Percentiles rank a stretch among this genome's conserved stretches.
These are phyloP conservation scores for Pseudochaenichthys georgianus DNA, from an alignment of 2,797 vertebrate genomes.

Conservation along the genomic window DNA sequence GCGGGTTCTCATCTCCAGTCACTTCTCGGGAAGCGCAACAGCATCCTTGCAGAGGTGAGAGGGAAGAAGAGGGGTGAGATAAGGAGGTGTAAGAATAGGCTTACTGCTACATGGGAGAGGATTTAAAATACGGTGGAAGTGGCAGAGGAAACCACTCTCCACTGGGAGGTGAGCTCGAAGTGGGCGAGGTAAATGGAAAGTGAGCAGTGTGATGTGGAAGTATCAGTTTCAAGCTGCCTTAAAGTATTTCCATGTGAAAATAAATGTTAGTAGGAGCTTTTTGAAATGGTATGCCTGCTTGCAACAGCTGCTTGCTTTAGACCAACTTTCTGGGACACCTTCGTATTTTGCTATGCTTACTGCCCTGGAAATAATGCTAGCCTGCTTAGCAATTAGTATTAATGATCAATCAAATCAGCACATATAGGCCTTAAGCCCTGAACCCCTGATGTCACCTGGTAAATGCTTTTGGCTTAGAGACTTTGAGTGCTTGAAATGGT, in stretches of 20 bases:
- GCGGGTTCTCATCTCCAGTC: no score
- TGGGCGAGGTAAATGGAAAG: neutral
- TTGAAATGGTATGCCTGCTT: neutral
- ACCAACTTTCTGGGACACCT: no score
- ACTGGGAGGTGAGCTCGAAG: conserved; percentile 12
- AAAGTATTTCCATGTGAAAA: neutral
- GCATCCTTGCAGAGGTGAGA: conserved; percentile 26
- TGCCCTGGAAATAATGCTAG: neutral
- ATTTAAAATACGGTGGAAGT: conserved; percentile 9
- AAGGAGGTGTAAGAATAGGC: neutral
- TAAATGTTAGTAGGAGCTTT: neutral
- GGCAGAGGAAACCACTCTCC: neutral
- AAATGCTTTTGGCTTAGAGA: no score
- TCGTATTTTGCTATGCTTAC: neutral
- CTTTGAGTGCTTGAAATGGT: no score
- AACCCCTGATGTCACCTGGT: no score
- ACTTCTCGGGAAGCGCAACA: no score
- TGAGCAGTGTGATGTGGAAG: neutral
- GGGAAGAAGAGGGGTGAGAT: neutral
- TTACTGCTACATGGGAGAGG: conserved; percentile 1
- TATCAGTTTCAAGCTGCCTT: neutral
- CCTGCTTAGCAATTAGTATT: no score
- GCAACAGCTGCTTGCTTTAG: neutral
- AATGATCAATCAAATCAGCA: no score
- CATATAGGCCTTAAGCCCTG: no score